Conservation (phyloP, 2,888 invertebrate species). For the Drosophila maculinotata region DNA sequence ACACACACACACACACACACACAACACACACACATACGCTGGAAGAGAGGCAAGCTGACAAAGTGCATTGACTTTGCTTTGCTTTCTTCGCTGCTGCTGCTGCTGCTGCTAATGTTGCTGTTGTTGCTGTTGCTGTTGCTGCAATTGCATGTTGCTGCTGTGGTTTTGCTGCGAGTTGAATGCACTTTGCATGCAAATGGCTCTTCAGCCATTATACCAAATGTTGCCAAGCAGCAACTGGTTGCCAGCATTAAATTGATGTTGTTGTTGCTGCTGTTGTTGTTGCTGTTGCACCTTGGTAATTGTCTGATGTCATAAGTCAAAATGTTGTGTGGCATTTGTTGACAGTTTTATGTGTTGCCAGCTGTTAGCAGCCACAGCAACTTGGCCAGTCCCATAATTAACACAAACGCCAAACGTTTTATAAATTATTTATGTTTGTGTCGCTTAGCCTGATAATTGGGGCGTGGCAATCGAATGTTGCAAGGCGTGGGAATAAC, state of each 20-base stretch:
- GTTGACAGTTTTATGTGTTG: conserved; percentile 54
- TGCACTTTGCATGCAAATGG: conserved; percentile 66
- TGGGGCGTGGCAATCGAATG: conserved; percentile 18
- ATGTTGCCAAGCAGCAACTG: conserved; percentile 46
- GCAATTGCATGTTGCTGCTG: conserved; percentile 30
- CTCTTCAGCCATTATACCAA: conserved; percentile 25
- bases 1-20: conserved; percentile 18
- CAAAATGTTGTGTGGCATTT: conserved; percentile 62
- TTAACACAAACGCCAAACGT: conserved; percentile 16
- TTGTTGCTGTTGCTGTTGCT: conserved; percentile 16
- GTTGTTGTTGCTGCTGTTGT: conserved; percentile 22
- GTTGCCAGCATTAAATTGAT: no score
- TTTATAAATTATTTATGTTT: conserved; percentile 18
- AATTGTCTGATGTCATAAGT: conserved; percentile 79
- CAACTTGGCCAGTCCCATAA: conserved; percentile 22
- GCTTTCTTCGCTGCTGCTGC: conserved; percentile 66
- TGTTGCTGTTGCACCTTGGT: conserved; percentile 33
- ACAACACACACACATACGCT: conserved; percentile 3
- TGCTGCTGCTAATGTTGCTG: neutral
- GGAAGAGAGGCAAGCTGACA: conserved; percentile 37
- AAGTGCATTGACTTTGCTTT: conserved; percentile 78
- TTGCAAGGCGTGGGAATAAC: conserved; percentile 2
- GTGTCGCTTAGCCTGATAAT: neutral
- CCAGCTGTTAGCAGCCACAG: conserved; percentile 14
- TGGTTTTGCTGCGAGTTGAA: conserved; percentile 60